A percentile compares a stretch with the other conserved stretches of the same genome.
Conservation (phyloP, 2,888 invertebrate genomes). For the Thalpophila matura region DNA sequence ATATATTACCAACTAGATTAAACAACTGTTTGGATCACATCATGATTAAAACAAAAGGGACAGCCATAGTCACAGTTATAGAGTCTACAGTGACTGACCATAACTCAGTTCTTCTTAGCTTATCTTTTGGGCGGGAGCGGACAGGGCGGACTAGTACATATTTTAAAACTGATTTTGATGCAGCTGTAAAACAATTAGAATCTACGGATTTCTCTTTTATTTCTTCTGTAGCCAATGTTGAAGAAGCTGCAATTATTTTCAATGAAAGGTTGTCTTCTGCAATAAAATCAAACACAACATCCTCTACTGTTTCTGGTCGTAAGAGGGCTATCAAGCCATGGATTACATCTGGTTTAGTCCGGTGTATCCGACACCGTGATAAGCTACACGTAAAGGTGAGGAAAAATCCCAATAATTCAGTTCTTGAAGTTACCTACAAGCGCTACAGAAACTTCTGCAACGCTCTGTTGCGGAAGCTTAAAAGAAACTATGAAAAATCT, state of each 20-base stretch:
- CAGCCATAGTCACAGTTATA: background rate
- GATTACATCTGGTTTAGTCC: background rate
- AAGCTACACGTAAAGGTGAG: background rate
- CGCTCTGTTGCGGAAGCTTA: background rate
- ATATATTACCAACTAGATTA: background rate
- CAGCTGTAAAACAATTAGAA: background rate
- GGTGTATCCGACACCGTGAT: background rate
- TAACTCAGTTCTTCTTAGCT: background rate
- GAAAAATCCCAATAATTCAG: background rate
- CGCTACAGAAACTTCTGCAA: background rate
- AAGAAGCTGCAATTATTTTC: background rate
- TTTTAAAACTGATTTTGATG: background rate
- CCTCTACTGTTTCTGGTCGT: background rate
- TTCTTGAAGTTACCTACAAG: background rate
- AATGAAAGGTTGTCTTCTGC: background rate
- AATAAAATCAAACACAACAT: background rate
- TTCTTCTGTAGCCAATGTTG: background rate
- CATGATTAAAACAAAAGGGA: background rate
- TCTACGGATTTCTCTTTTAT: background rate
- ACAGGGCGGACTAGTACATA: background rate
- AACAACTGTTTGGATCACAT: background rate
- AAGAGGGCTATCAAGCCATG: background rate
- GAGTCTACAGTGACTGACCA: conserved; percentile 2
- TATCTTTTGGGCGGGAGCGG: background rate
- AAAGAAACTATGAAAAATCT: background rate